Evolutionary conservation across 2,113 vertebrate species (phyloP).

Genomic region (Atrichornis clamosus): DNA sequence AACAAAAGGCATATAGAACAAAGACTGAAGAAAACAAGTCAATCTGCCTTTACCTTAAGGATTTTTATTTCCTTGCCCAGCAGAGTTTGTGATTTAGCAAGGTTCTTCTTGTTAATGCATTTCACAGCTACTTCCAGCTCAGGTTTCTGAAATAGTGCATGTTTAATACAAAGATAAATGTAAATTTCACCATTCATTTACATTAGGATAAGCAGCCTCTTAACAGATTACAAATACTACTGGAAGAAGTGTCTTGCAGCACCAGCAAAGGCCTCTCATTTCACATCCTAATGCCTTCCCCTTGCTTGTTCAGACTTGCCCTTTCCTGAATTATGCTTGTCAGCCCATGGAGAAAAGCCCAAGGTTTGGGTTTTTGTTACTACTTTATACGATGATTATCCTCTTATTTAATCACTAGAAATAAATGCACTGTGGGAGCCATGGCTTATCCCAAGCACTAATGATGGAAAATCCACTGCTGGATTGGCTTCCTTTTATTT

Average conservation of each 20-base stretch:
- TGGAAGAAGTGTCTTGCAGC: neutral
- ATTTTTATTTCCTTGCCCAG: slow-evolving; percentile 97
- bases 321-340: neutral
- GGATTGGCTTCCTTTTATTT: slow-evolving; percentile 6
- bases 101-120: slow-evolving; percentile 96
- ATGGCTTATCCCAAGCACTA: slow-evolving; percentile 15
- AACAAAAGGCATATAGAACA: neutral
- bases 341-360: slow-evolving; percentile 22
- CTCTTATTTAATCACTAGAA: slow-evolving; percentile 47
- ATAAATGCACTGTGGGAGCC: neutral
- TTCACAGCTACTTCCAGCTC: slow-evolving; percentile 94
- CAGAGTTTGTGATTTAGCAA: slow-evolving; percentile 91
- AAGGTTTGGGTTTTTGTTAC: neutral
- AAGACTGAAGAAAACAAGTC: neutral
- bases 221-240: neutral
- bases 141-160: slow-evolving; percentile 80
- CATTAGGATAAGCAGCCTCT: neutral
- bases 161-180: neutral
- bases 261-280: neutral
- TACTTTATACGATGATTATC: slow-evolving; percentile 2
- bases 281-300: neutral
- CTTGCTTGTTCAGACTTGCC: slow-evolving; percentile 60
- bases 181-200: neutral
- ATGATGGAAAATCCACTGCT: slow-evolving; percentile 2
- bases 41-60: slow-evolving; percentile 83